phyloP scores from a whole-genome alignment of 2,113 vertebrate genomes.

The Pipa parva region DNA sequence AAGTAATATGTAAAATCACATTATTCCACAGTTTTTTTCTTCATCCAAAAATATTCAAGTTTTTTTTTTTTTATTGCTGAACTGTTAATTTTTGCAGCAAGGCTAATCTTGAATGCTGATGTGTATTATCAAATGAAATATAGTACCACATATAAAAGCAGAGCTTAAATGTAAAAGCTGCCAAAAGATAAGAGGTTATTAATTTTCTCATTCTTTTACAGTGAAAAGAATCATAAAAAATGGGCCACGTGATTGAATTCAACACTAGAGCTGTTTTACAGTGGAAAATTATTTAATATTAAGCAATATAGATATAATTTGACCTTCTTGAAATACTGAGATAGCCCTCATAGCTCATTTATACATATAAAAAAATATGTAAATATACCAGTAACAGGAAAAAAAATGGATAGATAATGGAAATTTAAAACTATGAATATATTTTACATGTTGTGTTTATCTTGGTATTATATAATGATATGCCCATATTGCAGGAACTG shows the following conservation, averaged over 20 bases:
- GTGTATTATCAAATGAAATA: conserved; percentile 13
- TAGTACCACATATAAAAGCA: conserved; percentile 11
- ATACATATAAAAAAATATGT: not conserved
- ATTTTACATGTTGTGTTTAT: too few relatives aligned
- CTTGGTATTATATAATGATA: too few relatives aligned
- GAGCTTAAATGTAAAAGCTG: not conserved
- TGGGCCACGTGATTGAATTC: not conserved
- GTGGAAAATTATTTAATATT: not conserved
- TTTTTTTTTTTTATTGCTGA: conserved; percentile 3
- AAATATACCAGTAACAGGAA: not conserved
- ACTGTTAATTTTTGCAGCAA: not conserved
- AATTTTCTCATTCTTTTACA: conserved; percentile 1
- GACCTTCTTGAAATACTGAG: not conserved
- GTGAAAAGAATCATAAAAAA: conserved; percentile 4
- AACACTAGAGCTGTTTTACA: conserved; percentile 4
- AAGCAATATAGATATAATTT: not conserved
- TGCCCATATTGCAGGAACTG: too few relatives aligned
- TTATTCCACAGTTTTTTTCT: not conserved
- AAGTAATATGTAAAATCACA: not conserved
- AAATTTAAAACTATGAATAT: too few relatives aligned
- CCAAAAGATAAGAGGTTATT: conserved; percentile 12
- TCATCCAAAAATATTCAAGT: not conserved
- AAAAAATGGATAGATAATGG: too few relatives aligned
- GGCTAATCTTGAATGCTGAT: not conserved
- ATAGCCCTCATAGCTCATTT: not conserved